Base-by-base conservation (phyloP, 2,888 invertebrate genomes). In the Ophraella communa region DNA sequence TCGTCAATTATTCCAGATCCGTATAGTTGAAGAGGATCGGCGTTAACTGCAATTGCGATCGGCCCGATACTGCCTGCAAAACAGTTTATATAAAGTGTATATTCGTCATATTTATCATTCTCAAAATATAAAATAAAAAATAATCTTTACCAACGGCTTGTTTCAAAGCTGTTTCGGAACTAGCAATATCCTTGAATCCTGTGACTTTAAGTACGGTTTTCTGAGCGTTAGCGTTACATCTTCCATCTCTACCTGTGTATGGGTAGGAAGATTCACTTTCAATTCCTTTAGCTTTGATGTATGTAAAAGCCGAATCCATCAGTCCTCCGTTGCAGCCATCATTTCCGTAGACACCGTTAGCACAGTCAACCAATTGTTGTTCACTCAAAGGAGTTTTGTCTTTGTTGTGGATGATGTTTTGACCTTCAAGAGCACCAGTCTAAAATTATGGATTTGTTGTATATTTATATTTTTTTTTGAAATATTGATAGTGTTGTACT, bases 361-460 rank as follows among this genome's bases (percentile, higher is more conserved):
- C 82, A 71, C 86, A 87, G 71, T 87, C 86, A 21, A 87, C 79
- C 27, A 87, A 76, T 73, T 87, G 85, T 72, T 87, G 86, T 67
- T 85, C 84, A 66, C 85, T 85, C 20, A 87, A 77, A 33, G 84
- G 83, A 1, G 81, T 80, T 23, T 85, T 75, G 53, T 79, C 77
- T 7, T 84, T 83, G 21, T 82, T 83, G 75, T 84, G 83, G 20
- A 83, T 77, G 74, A 80, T 84, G 69, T 82, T 78, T 64, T 85
- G 85, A 3, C 84, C 85, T 78, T 86, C 86, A 7, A 86, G 69
- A 5, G 85, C 80, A 11, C 85, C 88, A 64, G 86, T 85, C 86
- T 87, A 64, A 42, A 74, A 73, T n/a, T 24, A 21, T 17, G n/a
- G 23, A 8, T 2, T 20, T 18, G 10, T 21, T 51, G 21, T 8